phyloP scores from a whole-genome alignment of 2,888 invertebrate genomes.

The Sussaba pulchella region DNA sequence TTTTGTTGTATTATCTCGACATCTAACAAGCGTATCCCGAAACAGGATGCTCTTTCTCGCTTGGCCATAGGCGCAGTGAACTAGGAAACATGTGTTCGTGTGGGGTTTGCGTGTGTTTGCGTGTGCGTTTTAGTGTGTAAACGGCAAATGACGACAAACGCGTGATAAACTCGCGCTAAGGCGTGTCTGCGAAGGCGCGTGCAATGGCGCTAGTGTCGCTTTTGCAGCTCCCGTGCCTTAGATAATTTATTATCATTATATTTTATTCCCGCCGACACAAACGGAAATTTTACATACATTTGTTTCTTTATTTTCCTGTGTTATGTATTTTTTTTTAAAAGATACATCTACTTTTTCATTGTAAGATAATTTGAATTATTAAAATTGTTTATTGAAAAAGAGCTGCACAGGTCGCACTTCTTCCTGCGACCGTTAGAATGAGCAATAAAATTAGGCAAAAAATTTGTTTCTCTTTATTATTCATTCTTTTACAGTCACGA shows the following conservation, averaged over 20 bases:
- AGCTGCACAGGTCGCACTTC: too few species aligned
- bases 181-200: conserved; percentile 25
- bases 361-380: too few species aligned
- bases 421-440: background rate
- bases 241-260: background rate
- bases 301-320: too few species aligned
- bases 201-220: conserved; percentile 7
- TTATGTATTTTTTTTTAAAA: too few species aligned
- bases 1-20: conserved; percentile 73
- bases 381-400: too few species aligned
- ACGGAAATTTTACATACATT: too few species aligned
- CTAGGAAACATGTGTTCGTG: conserved; percentile 19
- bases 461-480: too few species aligned
- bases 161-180: conserved; percentile 14
- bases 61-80: conserved; percentile 38
- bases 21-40: conserved; percentile 72
- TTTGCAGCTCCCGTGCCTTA: background rate
- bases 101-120: too few species aligned
- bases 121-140: background rate
- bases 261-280: too few species aligned
- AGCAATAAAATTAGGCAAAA: too few species aligned
- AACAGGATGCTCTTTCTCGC: conserved; percentile 70
- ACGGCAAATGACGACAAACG: background rate
- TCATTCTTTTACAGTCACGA: conserved; percentile 1
- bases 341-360: too few species aligned